Conservation (phyloP, 2,113 vertebrate species). For the Hippocampus zosterae region DNA sequence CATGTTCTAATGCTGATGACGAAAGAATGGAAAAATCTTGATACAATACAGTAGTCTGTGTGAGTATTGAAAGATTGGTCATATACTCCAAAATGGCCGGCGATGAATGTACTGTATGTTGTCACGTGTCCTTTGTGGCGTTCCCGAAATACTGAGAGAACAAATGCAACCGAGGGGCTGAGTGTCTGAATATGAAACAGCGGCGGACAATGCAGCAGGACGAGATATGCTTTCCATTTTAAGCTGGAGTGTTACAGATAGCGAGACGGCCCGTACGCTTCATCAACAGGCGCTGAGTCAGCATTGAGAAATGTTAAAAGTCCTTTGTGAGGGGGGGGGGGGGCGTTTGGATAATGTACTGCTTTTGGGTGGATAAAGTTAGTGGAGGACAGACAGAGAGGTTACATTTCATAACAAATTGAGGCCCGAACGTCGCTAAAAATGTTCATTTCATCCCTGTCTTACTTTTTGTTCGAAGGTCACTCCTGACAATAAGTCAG, state of each 20-base stretch:
- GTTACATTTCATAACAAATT: too few relatives aligned
- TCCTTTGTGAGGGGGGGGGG: background rate
- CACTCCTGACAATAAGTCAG: too few relatives aligned
- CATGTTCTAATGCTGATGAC: too few relatives aligned
- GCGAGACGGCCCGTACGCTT: slow-evolving; percentile 19
- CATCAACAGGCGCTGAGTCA: slow-evolving; percentile 30
- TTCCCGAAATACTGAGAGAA: slow-evolving; percentile 17
- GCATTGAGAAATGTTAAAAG: slow-evolving; percentile 9
- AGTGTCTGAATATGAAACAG: too few relatives aligned
- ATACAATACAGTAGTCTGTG: too few relatives aligned
- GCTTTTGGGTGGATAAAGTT: background rate
- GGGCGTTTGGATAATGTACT: background rate
- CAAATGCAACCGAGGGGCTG: slow-evolving; percentile 7
- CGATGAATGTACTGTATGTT: too few relatives aligned
- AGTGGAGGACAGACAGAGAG: background rate
- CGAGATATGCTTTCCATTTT: slow-evolving; percentile 4
- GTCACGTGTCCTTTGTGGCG: background rate
- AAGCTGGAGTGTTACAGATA: slow-evolving; percentile 14
- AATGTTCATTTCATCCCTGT: too few relatives aligned
- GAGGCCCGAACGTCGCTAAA: too few relatives aligned
- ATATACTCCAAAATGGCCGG: too few relatives aligned
- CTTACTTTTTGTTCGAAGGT: too few relatives aligned
- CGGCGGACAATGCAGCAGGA: background rate
- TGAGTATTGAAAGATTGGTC: too few relatives aligned
- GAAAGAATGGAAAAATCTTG: too few relatives aligned